Evolutionary conservation across 2,113 vertebrate genomes (phyloP).

Genomic region (Semicossyphus pulcher): DNA sequence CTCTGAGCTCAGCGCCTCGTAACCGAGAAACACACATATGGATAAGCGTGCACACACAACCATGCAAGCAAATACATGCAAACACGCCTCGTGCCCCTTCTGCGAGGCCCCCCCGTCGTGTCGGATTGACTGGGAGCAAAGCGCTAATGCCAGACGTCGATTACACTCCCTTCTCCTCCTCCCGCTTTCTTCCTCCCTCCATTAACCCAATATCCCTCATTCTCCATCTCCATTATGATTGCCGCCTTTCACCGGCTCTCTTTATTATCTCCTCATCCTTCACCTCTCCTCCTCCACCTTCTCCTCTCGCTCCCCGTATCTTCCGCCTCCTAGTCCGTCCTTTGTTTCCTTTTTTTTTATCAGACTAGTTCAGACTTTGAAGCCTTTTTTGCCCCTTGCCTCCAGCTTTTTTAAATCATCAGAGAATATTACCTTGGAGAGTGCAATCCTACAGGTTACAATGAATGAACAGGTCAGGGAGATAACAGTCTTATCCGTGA

Average conservation of each 20-base stretch:
- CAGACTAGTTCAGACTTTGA: conserved; percentile 9
- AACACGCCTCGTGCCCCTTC: conserved; percentile 37
- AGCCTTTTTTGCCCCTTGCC: not conserved
- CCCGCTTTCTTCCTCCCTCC: conserved; percentile 62
- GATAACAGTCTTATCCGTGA: not conserved
- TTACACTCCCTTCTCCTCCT: conserved; percentile 55
- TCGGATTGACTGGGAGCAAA: conserved; percentile 55
- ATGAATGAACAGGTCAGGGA: conserved; percentile 27
- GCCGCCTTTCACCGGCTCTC: conserved; percentile 60
- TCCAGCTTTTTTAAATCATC: conserved; percentile 8
- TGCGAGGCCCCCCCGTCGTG: conserved; percentile 45
- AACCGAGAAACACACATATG: conserved; percentile 27
- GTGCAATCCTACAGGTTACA: conserved; percentile 25
- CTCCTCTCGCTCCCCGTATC: conserved; percentile 12
- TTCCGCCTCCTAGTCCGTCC: not conserved
- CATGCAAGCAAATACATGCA: conserved; percentile 8
- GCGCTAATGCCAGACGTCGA: conserved; percentile 63
- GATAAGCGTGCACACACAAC: conserved; percentile 15
- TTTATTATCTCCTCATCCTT: conserved; percentile 59
- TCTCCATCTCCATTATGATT: conserved; percentile 71
- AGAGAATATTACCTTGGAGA: conserved; percentile 9
- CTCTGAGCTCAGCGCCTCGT: conserved; percentile 56
- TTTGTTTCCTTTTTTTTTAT: conserved; percentile 14
- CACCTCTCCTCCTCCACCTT: conserved; percentile 14
- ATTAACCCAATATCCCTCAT: conserved; percentile 70